Percentiles rank a stretch among this genome's conserved stretches.
Conservation (phyloP, 2,113 vertebrate genomes). For the Protobothrops mucrosquamatus region DNA sequence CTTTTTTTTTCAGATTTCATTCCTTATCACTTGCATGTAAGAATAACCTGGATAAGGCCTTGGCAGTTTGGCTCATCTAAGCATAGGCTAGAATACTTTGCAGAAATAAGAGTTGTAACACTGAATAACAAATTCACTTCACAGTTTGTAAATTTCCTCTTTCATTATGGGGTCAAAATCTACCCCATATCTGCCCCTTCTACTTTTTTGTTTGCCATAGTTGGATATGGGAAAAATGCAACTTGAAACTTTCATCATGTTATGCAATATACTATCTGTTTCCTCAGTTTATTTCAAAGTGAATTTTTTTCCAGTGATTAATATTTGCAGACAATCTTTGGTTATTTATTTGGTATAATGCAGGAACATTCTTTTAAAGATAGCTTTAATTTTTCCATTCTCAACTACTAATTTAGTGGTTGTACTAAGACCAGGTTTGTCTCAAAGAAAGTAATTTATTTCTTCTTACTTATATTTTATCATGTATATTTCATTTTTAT, state of each 20-base stretch:
- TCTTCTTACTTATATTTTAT: conserved; percentile 17
- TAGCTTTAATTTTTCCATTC: neutral
- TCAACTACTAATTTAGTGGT: neutral
- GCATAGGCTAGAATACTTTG: neutral
- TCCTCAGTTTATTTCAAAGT: neutral
- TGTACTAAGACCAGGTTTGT: conserved; percentile 18
- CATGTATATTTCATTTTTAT: conserved; percentile 38
- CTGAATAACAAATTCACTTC: neutral
- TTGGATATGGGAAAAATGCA: neutral
- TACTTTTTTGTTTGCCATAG: neutral
- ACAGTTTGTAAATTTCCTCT: neutral
- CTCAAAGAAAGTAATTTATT: conserved; percentile 16
- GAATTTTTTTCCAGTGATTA: neutral
- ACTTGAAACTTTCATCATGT: neutral
- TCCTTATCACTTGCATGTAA: too few relatives aligned
- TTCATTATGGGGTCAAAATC: neutral
- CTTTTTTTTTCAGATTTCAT: neutral
- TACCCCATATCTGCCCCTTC: neutral
- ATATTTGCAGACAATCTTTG: neutral
- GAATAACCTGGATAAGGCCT: neutral
- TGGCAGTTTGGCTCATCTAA: neutral
- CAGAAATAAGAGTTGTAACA: neutral
- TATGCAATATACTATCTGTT: neutral
- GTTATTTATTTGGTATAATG: conserved; percentile 12
- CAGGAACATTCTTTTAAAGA: neutral